Conservation (phyloP, 2,888 invertebrate species). For the Lasioglossum figueresi region DNA sequence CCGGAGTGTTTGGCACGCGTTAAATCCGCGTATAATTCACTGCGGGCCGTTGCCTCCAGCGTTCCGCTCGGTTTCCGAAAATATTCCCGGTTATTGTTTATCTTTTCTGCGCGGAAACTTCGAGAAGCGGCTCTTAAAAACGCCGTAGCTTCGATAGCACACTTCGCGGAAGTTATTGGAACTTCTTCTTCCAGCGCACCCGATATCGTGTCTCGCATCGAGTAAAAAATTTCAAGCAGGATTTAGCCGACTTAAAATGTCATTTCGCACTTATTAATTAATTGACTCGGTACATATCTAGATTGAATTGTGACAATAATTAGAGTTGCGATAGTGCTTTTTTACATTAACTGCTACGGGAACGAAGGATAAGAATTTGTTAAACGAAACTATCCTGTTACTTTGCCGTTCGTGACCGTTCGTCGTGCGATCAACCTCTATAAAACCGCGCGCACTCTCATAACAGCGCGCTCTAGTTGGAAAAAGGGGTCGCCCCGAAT, state of each 20-base stretch:
- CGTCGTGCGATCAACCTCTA: background rate
- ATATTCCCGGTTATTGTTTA: conserved; percentile 28
- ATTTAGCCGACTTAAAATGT: background rate
- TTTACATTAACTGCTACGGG: no score
- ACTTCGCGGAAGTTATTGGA: background rate
- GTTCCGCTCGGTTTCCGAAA: conserved; percentile 2
- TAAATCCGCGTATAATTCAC: conserved; percentile 47
- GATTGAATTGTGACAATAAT: no score
- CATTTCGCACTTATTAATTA: background rate
- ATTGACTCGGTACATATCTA: background rate
- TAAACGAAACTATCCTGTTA: no score
- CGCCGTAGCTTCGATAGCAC: background rate
- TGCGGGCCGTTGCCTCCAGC: background rate
- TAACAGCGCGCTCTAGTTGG: background rate
- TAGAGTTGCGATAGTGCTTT: no score
- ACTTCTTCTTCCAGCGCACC: background rate
- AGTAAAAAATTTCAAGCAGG: background rate
- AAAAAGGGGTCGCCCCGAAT: background rate
- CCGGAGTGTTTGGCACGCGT: conserved; percentile 48
- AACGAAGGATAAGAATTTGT: no score
- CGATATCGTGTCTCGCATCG: background rate
- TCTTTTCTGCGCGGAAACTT: background rate
- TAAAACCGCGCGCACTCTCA: background rate
- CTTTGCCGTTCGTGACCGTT: background rate
- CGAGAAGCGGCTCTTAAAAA: background rate